Evolutionary conservation across 2,797 vertebrate genomes (phyloP).

Genomic region (Geotrypetes seraphini): DNA sequence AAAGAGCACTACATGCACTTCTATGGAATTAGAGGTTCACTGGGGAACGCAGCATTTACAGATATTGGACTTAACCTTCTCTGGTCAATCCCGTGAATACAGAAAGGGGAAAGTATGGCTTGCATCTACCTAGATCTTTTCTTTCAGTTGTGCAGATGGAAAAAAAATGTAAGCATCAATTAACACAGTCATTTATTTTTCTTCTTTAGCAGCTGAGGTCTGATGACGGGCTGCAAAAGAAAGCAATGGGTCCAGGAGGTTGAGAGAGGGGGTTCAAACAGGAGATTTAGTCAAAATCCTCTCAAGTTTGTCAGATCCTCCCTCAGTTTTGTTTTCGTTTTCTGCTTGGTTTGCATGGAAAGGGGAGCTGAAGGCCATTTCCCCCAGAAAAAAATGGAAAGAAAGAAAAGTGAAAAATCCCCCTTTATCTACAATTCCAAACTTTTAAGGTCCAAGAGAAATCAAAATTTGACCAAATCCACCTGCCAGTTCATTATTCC

Average conservation of each 20-base stretch:
- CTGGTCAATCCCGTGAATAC: no score
- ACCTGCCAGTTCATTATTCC: no score
- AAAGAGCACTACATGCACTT: conserved; percentile 53
- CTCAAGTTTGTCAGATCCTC: conserved; percentile 53
- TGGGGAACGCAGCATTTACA: conserved; percentile 46
- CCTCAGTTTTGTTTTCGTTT: conserved; percentile 37
- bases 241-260: conserved; percentile 31
- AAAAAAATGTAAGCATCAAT: no score
- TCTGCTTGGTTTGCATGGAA: conserved; percentile 41
- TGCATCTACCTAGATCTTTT: no score
- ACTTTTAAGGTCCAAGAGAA: no score
- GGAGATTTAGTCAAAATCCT: conserved; percentile 45
- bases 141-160: no score
- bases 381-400: conserved; percentile 1
- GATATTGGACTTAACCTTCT: no score
- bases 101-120: no score
- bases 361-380: no score
- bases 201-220: conserved; percentile 43
- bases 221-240: conserved; percentile 29
- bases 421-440: conserved; percentile 2
- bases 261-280: conserved; percentile 33
- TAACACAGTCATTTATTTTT: no score
- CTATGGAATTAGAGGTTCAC: conserved; percentile 56
- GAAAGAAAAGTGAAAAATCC: background rate
- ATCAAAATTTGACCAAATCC: no score